phyloP scores from a whole-genome alignment of 1,140 invertebrate species.

The Penaeus japonicus region DNA sequence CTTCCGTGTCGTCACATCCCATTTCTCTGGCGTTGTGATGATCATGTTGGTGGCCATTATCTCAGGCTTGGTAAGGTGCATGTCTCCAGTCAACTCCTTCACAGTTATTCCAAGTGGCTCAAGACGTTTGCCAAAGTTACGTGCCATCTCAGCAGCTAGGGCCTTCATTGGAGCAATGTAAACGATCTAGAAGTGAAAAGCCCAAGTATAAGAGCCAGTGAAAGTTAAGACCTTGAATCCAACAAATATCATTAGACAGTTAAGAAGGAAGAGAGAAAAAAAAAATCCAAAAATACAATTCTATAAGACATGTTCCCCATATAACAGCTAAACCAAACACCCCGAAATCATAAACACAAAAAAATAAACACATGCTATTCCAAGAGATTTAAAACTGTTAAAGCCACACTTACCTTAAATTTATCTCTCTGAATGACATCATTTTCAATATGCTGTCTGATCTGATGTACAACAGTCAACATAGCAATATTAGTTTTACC shows the following conservation, averaged over 20 bases:
- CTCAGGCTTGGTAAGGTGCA: constrained; percentile 95
- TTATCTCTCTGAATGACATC: constrained; percentile 86
- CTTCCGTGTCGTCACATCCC: constrained; percentile 99
- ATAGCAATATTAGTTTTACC: constrained; percentile 99
- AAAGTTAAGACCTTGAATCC: neutral
- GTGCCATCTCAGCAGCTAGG: constrained; percentile 96
- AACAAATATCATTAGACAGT: constrained; percentile 11
- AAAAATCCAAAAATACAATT: no score
- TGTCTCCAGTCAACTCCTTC: constrained; percentile 96
- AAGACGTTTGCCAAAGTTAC: constrained; percentile 87
- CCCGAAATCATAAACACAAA: no score
- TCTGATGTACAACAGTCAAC: constrained; percentile 88
- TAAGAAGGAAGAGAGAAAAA: no score
- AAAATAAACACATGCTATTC: no score
- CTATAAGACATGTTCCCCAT: no score
- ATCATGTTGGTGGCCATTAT: constrained; percentile 97
- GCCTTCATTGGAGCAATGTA: constrained; percentile 99
- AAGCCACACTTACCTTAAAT: constrained; percentile 80
- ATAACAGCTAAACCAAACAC: no score
- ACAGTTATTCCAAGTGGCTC: constrained; percentile 82
- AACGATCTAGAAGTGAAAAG: constrained; percentile 76
- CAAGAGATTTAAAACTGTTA: no score
- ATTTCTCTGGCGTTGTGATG: constrained; percentile 98
- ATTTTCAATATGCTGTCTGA: constrained; percentile 83
- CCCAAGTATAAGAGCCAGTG: no score